These are phyloP conservation scores for Escarpia spicata DNA, from an alignment of 2,888 invertebrate species.

Conservation along the genomic window DNA sequence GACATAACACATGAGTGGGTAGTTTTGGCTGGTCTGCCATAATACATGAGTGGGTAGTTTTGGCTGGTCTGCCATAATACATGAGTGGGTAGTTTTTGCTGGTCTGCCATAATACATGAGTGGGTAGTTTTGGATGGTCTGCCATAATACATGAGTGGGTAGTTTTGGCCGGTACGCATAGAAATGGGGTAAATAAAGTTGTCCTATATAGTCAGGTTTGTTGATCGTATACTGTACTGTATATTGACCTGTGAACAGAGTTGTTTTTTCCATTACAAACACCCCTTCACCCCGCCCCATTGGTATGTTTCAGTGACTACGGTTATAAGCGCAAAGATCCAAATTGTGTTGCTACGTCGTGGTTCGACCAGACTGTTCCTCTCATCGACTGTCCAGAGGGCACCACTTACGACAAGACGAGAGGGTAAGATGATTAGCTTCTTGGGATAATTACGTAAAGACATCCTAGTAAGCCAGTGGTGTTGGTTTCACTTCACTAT, in stretches of 20 bases:
- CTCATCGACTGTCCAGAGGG: conserved; percentile 47
- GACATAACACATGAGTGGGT: background rate
- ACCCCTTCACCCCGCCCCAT: background rate
- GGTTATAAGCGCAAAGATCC: conserved; percentile 47
- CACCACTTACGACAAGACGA: conserved; percentile 40
- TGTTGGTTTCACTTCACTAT: no score
- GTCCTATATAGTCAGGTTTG: background rate
- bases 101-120: background rate
- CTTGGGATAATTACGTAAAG: background rate
- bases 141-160: background rate
- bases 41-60: background rate
- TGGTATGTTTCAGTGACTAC: conserved; percentile 54
- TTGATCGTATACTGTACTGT: background rate
- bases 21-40: no score
- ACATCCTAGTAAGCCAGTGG: no score
- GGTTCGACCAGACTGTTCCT: conserved; percentile 44
- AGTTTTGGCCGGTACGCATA: no score
- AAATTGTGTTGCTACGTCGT: conserved; percentile 40
- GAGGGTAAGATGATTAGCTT: conserved; percentile 40
- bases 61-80: no score
- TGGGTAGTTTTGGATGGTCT: background rate
- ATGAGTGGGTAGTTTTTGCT: background rate
- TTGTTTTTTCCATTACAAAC: no score
- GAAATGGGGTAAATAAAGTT: no score
- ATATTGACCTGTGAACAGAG: no score